Evolutionary conservation across 2,113 vertebrate species (phyloP).

Genomic region (Gadus macrocephalus): DNA sequence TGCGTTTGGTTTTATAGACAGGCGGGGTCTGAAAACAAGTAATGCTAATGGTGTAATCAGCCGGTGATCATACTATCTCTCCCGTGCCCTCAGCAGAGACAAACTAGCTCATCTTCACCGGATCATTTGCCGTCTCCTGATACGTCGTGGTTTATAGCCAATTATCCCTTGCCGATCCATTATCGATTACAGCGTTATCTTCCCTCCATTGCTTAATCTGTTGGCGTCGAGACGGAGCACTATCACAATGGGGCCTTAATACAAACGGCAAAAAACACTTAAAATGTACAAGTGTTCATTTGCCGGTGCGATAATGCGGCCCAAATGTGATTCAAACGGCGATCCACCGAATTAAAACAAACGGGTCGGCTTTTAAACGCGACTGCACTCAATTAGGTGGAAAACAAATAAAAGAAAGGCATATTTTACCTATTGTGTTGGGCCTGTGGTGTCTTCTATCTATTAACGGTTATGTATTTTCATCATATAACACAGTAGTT

Average conservation of each 20-base stretch:
- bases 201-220: conserved; percentile 70
- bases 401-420: conserved; percentile 18
- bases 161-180: conserved; percentile 69
- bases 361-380: conserved; percentile 22
- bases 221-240: conserved; percentile 52
- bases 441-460: too few relatives aligned
- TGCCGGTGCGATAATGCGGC: conserved; percentile 53
- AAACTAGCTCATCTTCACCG: conserved; percentile 66
- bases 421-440: too few relatives aligned
- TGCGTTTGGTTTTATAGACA: conserved; percentile 73
- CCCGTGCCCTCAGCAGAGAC: conserved; percentile 38
- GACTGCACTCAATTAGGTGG: conserved; percentile 35
- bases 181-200: conserved; percentile 77
- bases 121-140: conserved; percentile 73
- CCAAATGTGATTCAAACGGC: conserved; percentile 40
- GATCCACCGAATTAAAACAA: conserved; percentile 13
- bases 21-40: conserved; percentile 56
- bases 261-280: conserved; percentile 46
- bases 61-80: conserved; percentile 47
- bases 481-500: neutral
- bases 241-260: conserved; percentile 25
- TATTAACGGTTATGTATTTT: neutral
- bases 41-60: conserved; percentile 68
- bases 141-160: conserved; percentile 72
- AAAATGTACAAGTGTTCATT: conserved; percentile 63